Conservation (phyloP, 2,113 vertebrate genomes). For the Benitochromis conjunctus region DNA sequence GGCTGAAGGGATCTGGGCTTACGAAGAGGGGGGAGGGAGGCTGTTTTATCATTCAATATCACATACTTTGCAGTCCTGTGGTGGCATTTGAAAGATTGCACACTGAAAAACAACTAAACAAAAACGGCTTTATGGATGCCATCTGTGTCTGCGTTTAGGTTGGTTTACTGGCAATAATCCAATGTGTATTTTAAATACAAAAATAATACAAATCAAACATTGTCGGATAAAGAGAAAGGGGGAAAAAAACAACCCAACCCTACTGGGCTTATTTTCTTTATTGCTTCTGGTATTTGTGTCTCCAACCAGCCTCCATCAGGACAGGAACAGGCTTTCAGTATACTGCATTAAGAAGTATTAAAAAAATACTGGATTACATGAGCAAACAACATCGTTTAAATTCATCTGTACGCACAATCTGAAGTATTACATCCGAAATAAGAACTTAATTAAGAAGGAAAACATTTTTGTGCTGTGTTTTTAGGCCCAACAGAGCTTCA, state of each 20-base stretch:
- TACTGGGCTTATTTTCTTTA: not conserved
- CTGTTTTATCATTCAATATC: not conserved
- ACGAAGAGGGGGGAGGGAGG: not conserved
- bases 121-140: not conserved
- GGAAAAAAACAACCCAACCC: not conserved
- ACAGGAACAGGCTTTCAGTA: not conserved
- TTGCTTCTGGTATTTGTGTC: not conserved
- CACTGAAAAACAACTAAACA: not conserved
- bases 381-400: not conserved
- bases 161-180: not conserved
- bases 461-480: not conserved
- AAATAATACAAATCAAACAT: not conserved
- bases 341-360: not conserved
- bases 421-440: not conserved
- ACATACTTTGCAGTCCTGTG: slow-evolving; percentile 6
- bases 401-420: not conserved
- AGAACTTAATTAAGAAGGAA: not conserved
- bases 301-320: not conserved
- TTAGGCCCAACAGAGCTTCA: not conserved
- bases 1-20: not conserved
- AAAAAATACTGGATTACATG: not conserved
- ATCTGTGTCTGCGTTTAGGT: not conserved
- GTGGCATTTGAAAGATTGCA: not conserved
- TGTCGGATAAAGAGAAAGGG: not conserved
- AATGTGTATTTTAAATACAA: not conserved